These are phyloP conservation scores for Trachops cirrhosus DNA, from an alignment of 2,797 vertebrate genomes.

Conservation along the genomic window DNA sequence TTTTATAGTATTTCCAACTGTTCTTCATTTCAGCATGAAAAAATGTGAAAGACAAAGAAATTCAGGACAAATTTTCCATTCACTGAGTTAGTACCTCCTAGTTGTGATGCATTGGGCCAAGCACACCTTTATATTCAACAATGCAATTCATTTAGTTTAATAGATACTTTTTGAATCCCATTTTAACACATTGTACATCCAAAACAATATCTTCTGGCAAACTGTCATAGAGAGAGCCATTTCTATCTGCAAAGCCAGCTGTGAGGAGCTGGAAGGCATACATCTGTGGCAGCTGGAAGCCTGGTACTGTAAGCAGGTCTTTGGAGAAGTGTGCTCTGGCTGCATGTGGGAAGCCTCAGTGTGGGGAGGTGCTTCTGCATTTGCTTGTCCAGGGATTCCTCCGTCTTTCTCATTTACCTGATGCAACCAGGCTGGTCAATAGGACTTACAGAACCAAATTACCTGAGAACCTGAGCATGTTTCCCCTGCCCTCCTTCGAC, in stretches of 20 bases:
- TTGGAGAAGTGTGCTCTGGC: constrained; percentile 71
- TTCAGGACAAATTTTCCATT: constrained; percentile 38
- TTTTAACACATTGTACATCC: constrained; percentile 59
- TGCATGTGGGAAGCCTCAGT: constrained; percentile 53
- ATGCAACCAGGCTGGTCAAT: not conserved
- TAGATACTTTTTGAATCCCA: constrained; percentile 58
- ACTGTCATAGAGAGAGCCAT: constrained; percentile 66
- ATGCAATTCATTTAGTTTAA: not conserved
- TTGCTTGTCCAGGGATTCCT: not conserved
- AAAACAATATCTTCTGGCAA: constrained; percentile 65
- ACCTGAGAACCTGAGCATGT: not conserved
- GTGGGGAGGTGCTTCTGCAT: constrained; percentile 58
- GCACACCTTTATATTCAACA: not conserved
- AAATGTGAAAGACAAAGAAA: constrained; percentile 53
- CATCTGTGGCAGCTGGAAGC: constrained; percentile 83
- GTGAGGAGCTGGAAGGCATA: constrained; percentile 81
- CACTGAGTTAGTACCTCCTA: not conserved
- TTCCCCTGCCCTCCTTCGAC: no score
- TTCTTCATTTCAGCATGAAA: constrained; percentile 15
- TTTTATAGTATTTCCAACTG: constrained; percentile 14
- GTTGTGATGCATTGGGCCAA: not conserved
- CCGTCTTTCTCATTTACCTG: constrained; percentile 50
- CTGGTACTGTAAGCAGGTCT: constrained; percentile 76
- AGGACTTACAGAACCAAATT: not conserved
- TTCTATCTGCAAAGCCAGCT: constrained; percentile 77